phyloP scores from a whole-genome alignment of 2,113 vertebrate genomes.

The Grammomys dolichurus region DNA sequence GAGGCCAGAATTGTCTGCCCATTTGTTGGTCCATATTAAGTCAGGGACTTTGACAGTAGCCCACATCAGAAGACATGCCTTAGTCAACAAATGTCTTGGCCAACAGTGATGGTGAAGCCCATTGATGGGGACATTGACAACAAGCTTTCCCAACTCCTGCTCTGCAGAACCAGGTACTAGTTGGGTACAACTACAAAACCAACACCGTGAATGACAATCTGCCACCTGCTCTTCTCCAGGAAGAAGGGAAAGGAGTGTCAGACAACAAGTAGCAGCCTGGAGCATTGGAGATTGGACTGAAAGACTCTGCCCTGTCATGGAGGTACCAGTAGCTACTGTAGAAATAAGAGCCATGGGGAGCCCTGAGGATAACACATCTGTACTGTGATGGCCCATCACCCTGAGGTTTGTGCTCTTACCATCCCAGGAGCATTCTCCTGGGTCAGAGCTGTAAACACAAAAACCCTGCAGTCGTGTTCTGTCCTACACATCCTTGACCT shows the following conservation, averaged over 20 bases:
- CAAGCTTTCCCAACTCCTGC: too few relatives aligned
- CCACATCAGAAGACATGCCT: background rate
- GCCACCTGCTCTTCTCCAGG: background rate
- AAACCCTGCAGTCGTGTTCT: background rate
- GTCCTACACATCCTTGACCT: background rate
- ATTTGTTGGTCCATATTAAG: background rate
- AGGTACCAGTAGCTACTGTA: background rate
- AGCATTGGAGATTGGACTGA: background rate
- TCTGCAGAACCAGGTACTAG: accelerated
- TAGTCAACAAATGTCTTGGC: background rate
- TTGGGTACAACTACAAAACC: accelerated
- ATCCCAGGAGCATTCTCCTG: conserved; percentile 34
- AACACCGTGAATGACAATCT: accelerated
- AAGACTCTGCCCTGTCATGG: background rate
- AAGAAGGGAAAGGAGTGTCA: accelerated
- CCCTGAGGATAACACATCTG: background rate
- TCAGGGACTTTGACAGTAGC: background rate
- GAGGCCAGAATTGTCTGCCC: background rate
- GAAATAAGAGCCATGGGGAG: conserved; percentile 1
- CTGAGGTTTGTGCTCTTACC: background rate
- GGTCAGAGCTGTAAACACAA: conserved; percentile 18
- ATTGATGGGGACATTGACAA: background rate
- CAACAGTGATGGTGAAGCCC: accelerated
- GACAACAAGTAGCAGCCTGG: background rate
- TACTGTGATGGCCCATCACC: accelerated